phyloP scores from a whole-genome alignment of 2,113 vertebrate species.

The Theristicus caerulescens region DNA sequence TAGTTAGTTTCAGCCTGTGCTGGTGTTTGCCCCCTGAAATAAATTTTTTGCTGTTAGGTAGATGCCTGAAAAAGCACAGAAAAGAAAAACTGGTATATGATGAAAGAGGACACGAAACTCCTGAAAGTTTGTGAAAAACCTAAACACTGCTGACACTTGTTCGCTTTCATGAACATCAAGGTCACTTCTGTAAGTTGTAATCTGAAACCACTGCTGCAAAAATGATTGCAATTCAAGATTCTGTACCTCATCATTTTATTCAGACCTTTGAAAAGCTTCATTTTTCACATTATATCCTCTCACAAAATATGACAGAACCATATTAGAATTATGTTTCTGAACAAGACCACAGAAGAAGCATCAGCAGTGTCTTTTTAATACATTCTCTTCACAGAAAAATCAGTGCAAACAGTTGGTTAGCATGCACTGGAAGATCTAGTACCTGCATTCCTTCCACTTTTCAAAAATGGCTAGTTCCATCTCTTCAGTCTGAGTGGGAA shows the following conservation, averaged over 20 bases:
- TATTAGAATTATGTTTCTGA: background rate
- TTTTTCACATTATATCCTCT: background rate
- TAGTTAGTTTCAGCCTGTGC: conserved; percentile 98
- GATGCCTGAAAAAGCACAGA: background rate
- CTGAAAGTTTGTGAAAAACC: background rate
- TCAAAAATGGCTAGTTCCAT: conserved; percentile 91
- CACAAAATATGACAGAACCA: background rate
- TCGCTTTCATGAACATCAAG: background rate
- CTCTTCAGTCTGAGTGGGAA: conserved; percentile 90
- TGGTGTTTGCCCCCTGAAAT: conserved; percentile 90
- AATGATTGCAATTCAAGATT: background rate
- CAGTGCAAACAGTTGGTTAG: background rate
- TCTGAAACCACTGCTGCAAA: background rate
- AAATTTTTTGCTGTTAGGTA: conserved; percentile 13
- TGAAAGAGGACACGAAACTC: background rate
- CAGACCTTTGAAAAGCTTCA: background rate
- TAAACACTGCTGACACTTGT: background rate
- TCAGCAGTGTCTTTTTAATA: background rate
- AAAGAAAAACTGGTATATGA: background rate
- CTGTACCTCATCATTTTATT: background rate
- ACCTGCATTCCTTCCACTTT: conserved; percentile 97
- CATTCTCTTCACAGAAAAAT: background rate
- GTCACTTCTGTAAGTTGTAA: background rate
- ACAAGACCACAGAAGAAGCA: background rate
- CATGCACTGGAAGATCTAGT: background rate